Conservation (phyloP, 2,113 vertebrate genomes). For the Uria aalge region DNA sequence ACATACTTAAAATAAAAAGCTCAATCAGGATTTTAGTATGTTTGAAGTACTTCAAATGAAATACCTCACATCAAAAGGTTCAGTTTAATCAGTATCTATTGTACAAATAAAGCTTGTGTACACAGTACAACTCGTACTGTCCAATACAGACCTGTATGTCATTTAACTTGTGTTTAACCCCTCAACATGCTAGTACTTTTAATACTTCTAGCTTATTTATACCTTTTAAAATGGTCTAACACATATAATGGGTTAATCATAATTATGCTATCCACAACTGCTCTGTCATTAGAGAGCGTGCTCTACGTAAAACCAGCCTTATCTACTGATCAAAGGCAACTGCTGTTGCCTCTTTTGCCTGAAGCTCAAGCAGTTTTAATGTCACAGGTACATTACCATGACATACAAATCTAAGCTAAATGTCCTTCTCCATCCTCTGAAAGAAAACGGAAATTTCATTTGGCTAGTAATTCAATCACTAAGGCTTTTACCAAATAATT, state of each 20-base stretch:
- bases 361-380: neutral
- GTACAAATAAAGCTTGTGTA: conserved; percentile 12
- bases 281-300: neutral
- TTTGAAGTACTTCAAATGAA: neutral
- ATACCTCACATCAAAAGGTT: neutral
- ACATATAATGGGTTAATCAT: neutral
- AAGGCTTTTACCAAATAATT: neutral
- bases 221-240: neutral
- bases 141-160: neutral
- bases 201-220: neutral
- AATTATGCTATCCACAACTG: neutral
- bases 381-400: neutral
- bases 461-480: neutral
- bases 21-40: neutral
- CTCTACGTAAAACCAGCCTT: neutral
- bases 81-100: conserved; percentile 2
- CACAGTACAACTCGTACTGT: neutral
- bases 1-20: neutral
- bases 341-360: neutral
- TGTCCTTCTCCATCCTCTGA: neutral
- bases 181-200: neutral
- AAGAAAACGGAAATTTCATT: neutral
- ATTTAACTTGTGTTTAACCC: neutral
- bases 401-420: neutral
- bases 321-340: neutral